Base-by-base conservation (phyloP, 2,888 invertebrate species). In the Phyllotreta cruciferae region DNA sequence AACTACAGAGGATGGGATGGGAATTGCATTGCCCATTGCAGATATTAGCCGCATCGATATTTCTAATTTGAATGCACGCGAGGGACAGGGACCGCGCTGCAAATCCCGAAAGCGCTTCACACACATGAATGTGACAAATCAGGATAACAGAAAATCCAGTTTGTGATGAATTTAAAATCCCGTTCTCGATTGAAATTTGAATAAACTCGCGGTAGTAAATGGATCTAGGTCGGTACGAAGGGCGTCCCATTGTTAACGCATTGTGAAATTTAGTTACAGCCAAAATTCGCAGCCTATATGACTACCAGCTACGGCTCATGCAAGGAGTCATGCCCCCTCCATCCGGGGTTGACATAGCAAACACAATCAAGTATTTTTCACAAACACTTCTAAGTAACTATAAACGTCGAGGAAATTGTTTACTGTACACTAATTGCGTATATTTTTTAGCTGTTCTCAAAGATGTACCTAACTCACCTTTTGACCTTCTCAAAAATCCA, bases 341-440 rank as follows among this genome's bases (percentile, higher is more conserved):
- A 42, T 93, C 95, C 65, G 98, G 98, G 69, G 87, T 91, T 67
- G 99, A 99, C 82, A 94, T 99, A 81, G 96, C 96, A 68, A 97
- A 96, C 83, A 98, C 97, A 62, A 88, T 99, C 78, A 96, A 98
- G 82, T 98, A 97, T 83, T 98, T 99, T 84, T 95, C 97, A 50
- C 96, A 97, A 84, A 97, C 96, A 44, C 85, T 99, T 68, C 85
- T 98, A 73, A 94, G 98, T 98, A 86, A 52, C 13, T 56, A 14
- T n/a, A 37, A 6, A 24, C 10, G 10, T 50, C 24, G 36, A n/a
- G n/a, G n/a, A n/a, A n/a, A 35, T 14, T 14, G 5, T 9, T 2
- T 3, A n/a, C n/a, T n/a, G n/a, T n/a, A 35, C 24, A 63, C 37
- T 62, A 56, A 62, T 36, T 56, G n/a, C 8, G 7, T 24, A 13